Evolutionary conservation across 2,888 invertebrate genomes (phyloP).

Genomic region (Rhyacophila evoluta): DNA sequence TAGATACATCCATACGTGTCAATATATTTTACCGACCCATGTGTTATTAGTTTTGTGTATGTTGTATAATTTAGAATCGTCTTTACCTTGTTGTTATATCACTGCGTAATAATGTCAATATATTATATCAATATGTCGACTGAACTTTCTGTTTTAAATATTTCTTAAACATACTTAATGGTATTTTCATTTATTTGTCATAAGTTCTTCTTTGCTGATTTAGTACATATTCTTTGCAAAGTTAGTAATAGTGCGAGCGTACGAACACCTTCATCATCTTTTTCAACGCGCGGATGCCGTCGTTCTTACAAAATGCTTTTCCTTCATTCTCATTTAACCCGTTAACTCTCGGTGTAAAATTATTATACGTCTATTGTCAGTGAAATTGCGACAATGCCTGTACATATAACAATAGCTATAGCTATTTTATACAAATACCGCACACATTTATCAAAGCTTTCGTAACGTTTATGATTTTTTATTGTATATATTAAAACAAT

Average conservation of each 20-base stretch:
- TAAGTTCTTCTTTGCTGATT: background rate
- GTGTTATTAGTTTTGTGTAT: too few species aligned
- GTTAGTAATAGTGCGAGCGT: background rate
- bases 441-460: constrained; percentile 6
- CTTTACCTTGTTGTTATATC: too few species aligned
- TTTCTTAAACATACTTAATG: too few species aligned
- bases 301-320: constrained; percentile 9
- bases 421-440: background rate
- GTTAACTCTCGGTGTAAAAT: constrained; percentile 7
- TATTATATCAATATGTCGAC: too few species aligned
- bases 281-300: background rate
- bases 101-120: too few species aligned
- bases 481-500: too few species aligned
- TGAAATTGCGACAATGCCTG: constrained; percentile 9
- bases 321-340: constrained; percentile 18
- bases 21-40: too few species aligned
- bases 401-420: background rate
- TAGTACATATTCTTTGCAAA: background rate
- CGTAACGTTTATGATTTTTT: background rate
- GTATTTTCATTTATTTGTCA: background rate
- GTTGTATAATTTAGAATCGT: too few species aligned
- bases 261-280: constrained; percentile 19
- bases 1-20: too few species aligned
- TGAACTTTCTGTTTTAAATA: too few species aligned
- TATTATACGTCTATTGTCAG: background rate